Evolutionary conservation across 23 tunicate genomes (phyloP).

Genomic region (Corella eumyota): DNA sequence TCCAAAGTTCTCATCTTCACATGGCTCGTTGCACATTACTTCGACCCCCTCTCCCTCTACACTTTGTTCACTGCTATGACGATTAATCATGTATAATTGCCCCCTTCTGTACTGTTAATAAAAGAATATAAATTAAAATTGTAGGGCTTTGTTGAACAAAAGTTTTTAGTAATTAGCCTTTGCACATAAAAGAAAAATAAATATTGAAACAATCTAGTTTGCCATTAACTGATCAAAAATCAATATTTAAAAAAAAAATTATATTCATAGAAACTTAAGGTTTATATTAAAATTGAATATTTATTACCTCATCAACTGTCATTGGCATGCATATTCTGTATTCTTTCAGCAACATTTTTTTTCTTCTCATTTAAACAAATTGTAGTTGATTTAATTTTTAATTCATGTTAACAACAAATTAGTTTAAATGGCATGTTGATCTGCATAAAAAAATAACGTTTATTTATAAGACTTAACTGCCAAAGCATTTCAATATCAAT

Average conservation of each 20-base stretch:
- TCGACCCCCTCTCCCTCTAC: conserved; percentile 84
- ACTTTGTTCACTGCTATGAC: conserved; percentile 93
- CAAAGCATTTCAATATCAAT: too few species aligned
- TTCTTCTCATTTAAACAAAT: too few species aligned
- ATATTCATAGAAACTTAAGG: background rate
- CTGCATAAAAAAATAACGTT: too few species aligned
- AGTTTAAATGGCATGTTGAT: too few species aligned
- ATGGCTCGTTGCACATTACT: conserved; percentile 65
- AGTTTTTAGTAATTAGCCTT: background rate
- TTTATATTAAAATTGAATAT: background rate
- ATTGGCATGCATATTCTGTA: conserved; percentile 87
- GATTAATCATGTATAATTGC: conserved; percentile 77
- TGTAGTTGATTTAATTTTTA: too few species aligned
- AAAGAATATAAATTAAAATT: background rate
- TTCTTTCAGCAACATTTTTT: conserved; percentile 72
- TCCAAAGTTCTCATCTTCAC: conserved; percentile 45
- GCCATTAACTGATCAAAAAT: background rate
- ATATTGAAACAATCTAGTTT: background rate
- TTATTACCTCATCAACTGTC: conserved; percentile 64
- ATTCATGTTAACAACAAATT: too few species aligned
- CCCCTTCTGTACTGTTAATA: conserved; percentile 61
- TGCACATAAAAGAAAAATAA: background rate
- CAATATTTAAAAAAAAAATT: background rate
- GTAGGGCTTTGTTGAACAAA: background rate
- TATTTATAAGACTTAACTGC: too few species aligned